These are phyloP conservation scores for Sinocyclocheilus anophthalmus DNA, from an alignment of 2,113 vertebrate species.

Conservation along the genomic window DNA sequence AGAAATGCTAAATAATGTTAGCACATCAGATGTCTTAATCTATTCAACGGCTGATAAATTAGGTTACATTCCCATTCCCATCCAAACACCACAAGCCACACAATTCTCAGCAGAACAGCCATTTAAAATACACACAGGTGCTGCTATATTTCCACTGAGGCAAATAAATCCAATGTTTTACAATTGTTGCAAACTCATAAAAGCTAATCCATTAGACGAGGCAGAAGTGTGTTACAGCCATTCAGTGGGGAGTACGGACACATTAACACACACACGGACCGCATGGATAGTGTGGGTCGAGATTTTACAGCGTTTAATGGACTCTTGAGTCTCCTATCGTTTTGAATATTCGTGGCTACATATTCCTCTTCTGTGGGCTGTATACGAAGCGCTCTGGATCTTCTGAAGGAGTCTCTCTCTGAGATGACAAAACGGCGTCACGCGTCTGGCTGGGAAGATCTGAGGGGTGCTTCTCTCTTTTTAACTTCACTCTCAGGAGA, in stretches of 20 bases:
- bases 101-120: not conserved
- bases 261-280: not conserved
- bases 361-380: not conserved
- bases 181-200: not conserved
- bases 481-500: constrained; percentile 50
- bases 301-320: constrained; percentile 6
- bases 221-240: constrained; percentile 19
- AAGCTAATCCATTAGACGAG: not conserved
- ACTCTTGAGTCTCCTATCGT: not conserved
- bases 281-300: constrained; percentile 6
- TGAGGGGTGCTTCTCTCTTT: constrained; percentile 53
- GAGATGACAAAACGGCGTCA: constrained; percentile 57
- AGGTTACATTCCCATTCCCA: not conserved
- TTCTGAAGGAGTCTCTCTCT: constrained; percentile 53
- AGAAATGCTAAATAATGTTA: too few species aligned
- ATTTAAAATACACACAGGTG: not conserved
- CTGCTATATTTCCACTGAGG: not conserved
- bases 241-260: constrained; percentile 56
- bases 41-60: not conserved
- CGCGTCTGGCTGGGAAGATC: constrained; percentile 63
- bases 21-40: not conserved
- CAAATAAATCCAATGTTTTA: not conserved
- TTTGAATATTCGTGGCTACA: not conserved
- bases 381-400: constrained; percentile 15
- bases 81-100: not conserved